Evolutionary conservation across 2,113 vertebrate species (phyloP).

Genomic region (Nothobranchius kuhntae): DNA sequence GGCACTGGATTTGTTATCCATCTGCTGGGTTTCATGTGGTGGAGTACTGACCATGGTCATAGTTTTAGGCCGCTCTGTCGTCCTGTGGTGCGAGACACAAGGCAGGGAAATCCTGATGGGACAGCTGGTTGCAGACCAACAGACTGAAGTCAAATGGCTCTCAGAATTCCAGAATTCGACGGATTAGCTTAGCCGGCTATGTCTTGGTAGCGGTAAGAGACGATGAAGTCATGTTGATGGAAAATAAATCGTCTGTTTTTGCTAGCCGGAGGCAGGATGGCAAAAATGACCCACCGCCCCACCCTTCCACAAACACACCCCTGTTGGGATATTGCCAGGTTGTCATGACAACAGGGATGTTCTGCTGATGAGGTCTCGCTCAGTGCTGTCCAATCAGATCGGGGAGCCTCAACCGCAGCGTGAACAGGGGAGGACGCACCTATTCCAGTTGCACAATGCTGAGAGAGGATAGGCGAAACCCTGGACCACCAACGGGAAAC

Average conservation of each 20-base stretch:
- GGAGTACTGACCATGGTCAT: slow-evolving; percentile 52
- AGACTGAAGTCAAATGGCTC: slow-evolving; percentile 31
- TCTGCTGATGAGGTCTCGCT: slow-evolving; percentile 96
- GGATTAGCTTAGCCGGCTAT: slow-evolving; percentile 64
- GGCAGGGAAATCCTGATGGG: slow-evolving; percentile 56
- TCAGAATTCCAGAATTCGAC: slow-evolving; percentile 36
- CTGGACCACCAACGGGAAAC: slow-evolving; percentile 91
- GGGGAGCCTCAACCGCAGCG: slow-evolving; percentile 95
- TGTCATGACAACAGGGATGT: slow-evolving; percentile 99
- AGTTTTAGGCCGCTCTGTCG: slow-evolving; percentile 69
- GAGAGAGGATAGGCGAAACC: slow-evolving; percentile 89
- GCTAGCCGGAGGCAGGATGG: slow-evolving; percentile 81
- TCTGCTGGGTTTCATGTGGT: slow-evolving; percentile 32
- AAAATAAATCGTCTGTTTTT: slow-evolving; percentile 79
- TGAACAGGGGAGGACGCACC: slow-evolving; percentile 97
- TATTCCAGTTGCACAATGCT: slow-evolving; percentile 95
- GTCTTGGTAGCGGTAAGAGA: slow-evolving; percentile 42
- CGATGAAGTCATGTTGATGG: slow-evolving; percentile 84
- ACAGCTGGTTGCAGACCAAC: slow-evolving; percentile 61
- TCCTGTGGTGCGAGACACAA: slow-evolving; percentile 70
- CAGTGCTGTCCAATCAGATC: slow-evolving; percentile 97
- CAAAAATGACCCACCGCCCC: slow-evolving; percentile 54
- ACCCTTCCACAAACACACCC: slow-evolving; percentile 71
- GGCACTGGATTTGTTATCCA: slow-evolving; percentile 26
- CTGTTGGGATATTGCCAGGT: slow-evolving; percentile 87